A percentile compares a stretch with the other conserved stretches of the same genome.
Evolutionary conservation across 1,140 invertebrate genomes (phyloP).

Genomic region (Drosophila sulfurigaster): DNA sequence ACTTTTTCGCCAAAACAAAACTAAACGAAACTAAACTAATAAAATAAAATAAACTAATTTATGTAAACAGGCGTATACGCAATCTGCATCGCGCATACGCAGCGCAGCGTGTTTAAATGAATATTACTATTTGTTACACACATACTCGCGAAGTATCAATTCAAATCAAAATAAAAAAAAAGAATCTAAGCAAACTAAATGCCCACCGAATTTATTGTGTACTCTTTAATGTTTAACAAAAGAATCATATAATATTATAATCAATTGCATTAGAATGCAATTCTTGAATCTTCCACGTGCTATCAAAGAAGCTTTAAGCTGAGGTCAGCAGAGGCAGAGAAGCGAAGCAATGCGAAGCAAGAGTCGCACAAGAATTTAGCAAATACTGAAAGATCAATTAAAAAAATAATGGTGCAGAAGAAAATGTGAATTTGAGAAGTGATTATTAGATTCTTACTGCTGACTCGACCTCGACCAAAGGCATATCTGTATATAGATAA

Average conservation of each 20-base stretch:
- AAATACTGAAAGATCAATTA: no score
- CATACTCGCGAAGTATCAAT: constrained; percentile 42
- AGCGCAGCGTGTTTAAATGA: constrained; percentile 45
- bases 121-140: constrained; percentile 30
- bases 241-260: constrained; percentile 10
- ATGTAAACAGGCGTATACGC: constrained; percentile 47
- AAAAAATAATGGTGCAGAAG: no score
- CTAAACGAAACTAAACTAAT: constrained; percentile 12
- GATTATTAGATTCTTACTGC: neutral
- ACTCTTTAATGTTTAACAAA: constrained; percentile 29
- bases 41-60: constrained; percentile 22
- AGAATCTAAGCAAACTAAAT: constrained; percentile 59
- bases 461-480: constrained; percentile 2
- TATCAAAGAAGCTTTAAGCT: constrained; percentile 12
- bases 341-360: neutral
- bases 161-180: constrained; percentile 43
- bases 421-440: neutral
- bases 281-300: constrained; percentile 20
- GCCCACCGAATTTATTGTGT: constrained; percentile 79
- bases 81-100: constrained; percentile 67
- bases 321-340: neutral
- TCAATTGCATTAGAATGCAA: constrained; percentile 28
- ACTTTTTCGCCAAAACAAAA: constrained; percentile 20
- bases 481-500: constrained; percentile 43
- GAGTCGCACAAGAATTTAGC: neutral